Evolutionary conservation across 2,888 invertebrate genomes (phyloP), one percentile per base, ranked within the genome.

Genomic region (Caradrina kadenii): DNA sequence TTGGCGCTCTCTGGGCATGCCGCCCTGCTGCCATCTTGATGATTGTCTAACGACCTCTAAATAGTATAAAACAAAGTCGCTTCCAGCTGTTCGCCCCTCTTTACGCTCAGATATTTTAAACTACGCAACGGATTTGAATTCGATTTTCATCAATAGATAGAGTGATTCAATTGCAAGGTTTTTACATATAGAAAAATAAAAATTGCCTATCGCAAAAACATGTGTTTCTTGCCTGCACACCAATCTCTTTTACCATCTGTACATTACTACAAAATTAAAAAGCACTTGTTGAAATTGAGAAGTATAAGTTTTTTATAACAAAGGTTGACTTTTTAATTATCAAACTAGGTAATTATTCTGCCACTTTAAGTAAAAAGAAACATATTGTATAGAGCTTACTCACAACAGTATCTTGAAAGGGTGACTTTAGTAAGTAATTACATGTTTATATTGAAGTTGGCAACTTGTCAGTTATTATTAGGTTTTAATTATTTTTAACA

Each of bases 301-400:
- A 3, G 2, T 52, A 11, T 6, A 13, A n/a, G 0, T 42, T 48
- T 11, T 17, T 39, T 45, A 31, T 45, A 65, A 63, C 60, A 52
- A 56, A 49, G 60, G 4, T 49, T 19, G 42, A 77, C 48, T 42
- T 60, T 48, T 67, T 73, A 72, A 67, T 52, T 59, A 62, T 35
- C 6, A 26, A 53, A 59, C 26, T 56, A 48, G 26, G 8, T 42
- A 17, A 63, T 76, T 76, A 76, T 52, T 54, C 0, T 42, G 48
- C 6, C 63, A 35, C 1, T 8, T 13, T 48, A 7, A 19, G 21
- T 55, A 22, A 49, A 65, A 49, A 2, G 39, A 5, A 55, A 50
- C 35, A 21, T 3, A 15, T 39, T 45, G 21, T 26, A 6, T 8
- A 56, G 17, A 0, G 2, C 0, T 31, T 6, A 31, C 7, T 17